Evolutionary conservation across 2,888 invertebrate species (phyloP), one percentile per base, ranked within the genome.

Genomic region (Phortica okadai): DNA sequence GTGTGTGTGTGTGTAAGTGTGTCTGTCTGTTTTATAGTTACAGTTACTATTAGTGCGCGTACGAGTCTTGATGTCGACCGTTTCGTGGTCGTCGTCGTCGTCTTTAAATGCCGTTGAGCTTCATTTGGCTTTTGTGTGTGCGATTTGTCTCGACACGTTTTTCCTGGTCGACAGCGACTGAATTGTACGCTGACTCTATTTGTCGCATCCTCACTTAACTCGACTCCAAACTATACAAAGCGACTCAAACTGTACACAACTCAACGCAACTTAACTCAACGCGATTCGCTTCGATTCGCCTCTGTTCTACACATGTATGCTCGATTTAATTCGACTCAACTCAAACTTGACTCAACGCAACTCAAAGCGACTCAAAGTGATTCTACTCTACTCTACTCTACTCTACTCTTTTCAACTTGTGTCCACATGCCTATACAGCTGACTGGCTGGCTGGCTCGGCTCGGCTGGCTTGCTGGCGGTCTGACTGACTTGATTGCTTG

Each of bases 21-120:
- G 74, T 81, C 77, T 79, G 83, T 76, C 76, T 77, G 76, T 70
- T 77, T 85, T 83, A 84, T 77, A 79, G 82, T 67, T 76, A 76
- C 76, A 74, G 78, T 73, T 70, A 66, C 76, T 76, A 75, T 77
- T 76, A 77, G 73, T 77, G 67, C 72, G 41, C 33, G 70, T 72
- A 50, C 16, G 69, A 41, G 41, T 25, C 14, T 44, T 62, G 75
- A 73, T 25, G 64, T 73, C 76, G 8, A 75, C 21, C 21, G 21
- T 21, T 21, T 75, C 70, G 84, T 77, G 70, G 73, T 74, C 77
- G 79, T 78, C 86, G 80, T 79, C 82, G 78, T 62, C 62, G 62
- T 25, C 62, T 14, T 66, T 59, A 11, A 41, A 6, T 41, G 33
- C 14, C n/a, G 66, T 42, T 66, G 10, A 14, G 66, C 41, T 66